These are phyloP conservation scores for Onthophagus taurus DNA, from an alignment of 1,140 invertebrate species.

Conservation along the genomic window DNA sequence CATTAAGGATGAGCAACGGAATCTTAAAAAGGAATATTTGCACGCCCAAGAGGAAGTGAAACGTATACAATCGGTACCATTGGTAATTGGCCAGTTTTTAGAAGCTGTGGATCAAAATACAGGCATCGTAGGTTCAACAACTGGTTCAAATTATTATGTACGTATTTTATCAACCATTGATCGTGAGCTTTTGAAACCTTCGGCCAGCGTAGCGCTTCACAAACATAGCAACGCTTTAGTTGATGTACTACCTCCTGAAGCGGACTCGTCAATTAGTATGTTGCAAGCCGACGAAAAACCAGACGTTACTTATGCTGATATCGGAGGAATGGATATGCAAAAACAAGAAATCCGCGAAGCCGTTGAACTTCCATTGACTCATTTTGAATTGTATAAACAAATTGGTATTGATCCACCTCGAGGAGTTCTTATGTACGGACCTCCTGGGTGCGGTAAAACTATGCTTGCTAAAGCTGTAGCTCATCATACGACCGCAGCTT, in stretches of 20 bases:
- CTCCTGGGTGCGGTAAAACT: constrained; percentile 94
- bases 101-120: constrained; percentile 91
- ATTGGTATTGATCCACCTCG: constrained; percentile 95
- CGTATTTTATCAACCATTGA: constrained; percentile 83
- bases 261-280: constrained; percentile 94
- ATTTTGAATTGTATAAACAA: constrained; percentile 99
- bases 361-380: constrained; percentile 94
- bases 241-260: constrained; percentile 86
- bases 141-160: constrained; percentile 88
- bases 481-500: constrained; percentile 94
- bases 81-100: constrained; percentile 89
- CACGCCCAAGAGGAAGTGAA: constrained; percentile 93
- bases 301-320: constrained; percentile 77
- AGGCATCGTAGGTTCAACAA: constrained; percentile 63
- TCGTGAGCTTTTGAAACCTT: constrained; percentile 78
- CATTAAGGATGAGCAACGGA: constrained; percentile 88
- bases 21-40: constrained; percentile 86
- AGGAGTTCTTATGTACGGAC: constrained; percentile 97
- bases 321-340: constrained; percentile 99
- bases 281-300: constrained; percentile 97
- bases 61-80: constrained; percentile 83
- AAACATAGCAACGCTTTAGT: constrained; percentile 92
- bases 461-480: constrained; percentile 99
- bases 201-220: constrained; percentile 83
- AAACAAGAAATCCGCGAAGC: constrained; percentile 99